These are phyloP conservation scores for Beris morrisii DNA, from an alignment of 2,888 invertebrate genomes.

Conservation along the genomic window DNA sequence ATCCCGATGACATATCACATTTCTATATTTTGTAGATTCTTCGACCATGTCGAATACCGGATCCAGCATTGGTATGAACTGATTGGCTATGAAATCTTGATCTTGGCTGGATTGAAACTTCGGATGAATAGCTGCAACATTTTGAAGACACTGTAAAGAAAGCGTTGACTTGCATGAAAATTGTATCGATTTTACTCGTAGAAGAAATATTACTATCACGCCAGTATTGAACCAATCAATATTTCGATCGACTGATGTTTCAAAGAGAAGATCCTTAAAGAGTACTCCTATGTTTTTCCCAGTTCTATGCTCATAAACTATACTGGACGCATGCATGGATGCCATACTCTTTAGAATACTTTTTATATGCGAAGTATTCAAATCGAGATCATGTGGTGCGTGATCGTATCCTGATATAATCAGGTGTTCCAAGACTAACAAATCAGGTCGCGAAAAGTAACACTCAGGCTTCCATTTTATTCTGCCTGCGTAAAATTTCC, in stretches of 20 bases:
- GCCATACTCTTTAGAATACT: conserved; percentile 51
- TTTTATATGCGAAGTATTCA: conserved; percentile 50
- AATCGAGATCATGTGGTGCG: conserved; percentile 39
- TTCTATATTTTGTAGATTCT: conserved; percentile 50
- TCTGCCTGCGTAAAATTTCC: conserved; percentile 38
- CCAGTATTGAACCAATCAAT: conserved; percentile 47
- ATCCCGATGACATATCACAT: conserved; percentile 57
- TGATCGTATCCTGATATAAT: conserved; percentile 45
- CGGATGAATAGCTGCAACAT: conserved; percentile 45
- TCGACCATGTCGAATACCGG: conserved; percentile 43
- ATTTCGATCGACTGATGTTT: conserved; percentile 44
- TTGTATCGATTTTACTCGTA: too few species aligned
- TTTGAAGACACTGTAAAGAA: conserved; percentile 44
- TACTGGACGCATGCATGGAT: conserved; percentile 53
- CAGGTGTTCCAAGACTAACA: conserved; percentile 56
- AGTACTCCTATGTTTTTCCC: conserved; percentile 44
- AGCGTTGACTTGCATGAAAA: too few species aligned
- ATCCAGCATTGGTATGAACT: conserved; percentile 43
- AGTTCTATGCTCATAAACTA: conserved; percentile 51
- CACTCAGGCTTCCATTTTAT: conserved; percentile 50
- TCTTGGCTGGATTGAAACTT: conserved; percentile 45
- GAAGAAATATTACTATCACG: conserved; percentile 40
- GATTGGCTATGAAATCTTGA: conserved; percentile 43
- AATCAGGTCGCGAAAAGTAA: conserved; percentile 49
- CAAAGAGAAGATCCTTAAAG: conserved; percentile 43